phyloP scores from a whole-genome alignment of 2,113 vertebrate genomes.

The Dromaius novaehollandiae region DNA sequence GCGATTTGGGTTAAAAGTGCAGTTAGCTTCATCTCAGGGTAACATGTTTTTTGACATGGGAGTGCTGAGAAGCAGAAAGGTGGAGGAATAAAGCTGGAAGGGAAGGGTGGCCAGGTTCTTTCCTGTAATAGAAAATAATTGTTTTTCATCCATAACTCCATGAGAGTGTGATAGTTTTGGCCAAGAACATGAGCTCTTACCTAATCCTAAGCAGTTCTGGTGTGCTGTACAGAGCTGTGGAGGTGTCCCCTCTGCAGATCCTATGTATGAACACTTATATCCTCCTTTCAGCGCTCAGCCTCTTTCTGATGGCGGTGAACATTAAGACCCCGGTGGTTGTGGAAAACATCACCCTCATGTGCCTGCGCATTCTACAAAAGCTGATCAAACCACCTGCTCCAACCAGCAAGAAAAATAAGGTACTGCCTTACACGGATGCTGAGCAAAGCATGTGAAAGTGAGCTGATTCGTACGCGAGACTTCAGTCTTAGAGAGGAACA shows the following conservation, averaged over 20 bases:
- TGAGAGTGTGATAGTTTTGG: not conserved
- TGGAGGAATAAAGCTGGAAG: not conserved
- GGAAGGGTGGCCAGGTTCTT: not conserved
- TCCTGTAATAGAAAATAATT: not conserved
- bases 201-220: not conserved
- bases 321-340: slow-evolving; percentile 99
- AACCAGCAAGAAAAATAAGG: slow-evolving; percentile 99
- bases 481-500: not conserved
- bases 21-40: not conserved
- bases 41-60: not conserved
- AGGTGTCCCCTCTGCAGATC: not conserved
- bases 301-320: slow-evolving; percentile 98
- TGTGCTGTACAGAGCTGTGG: not conserved
- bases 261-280: not conserved
- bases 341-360: slow-evolving; percentile 99
- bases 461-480: not conserved
- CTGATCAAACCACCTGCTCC: slow-evolving; percentile 95
- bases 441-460: not conserved
- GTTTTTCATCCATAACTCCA: not conserved
- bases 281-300: slow-evolving; percentile 85
- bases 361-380: slow-evolving; percentile 96
- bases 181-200: not conserved
- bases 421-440: slow-evolving; percentile 31
- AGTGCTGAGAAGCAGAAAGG: not conserved
- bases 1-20: not conserved